A percentile compares a stretch with the other conserved stretches of the same genome.
phyloP scores from a whole-genome alignment of 1,140 invertebrate species.

The Cotesia typhae region DNA sequence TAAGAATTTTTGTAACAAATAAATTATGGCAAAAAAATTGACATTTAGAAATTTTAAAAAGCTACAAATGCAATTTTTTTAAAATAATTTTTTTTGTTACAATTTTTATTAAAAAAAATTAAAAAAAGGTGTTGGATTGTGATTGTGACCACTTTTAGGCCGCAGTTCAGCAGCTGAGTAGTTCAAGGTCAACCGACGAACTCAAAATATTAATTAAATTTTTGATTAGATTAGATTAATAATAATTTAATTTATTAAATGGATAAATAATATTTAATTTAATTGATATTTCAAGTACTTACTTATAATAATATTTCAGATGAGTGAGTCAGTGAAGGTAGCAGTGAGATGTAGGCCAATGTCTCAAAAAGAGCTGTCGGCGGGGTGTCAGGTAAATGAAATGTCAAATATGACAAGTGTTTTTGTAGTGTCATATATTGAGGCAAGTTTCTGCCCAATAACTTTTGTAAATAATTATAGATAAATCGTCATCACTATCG shows the following conservation, averaged over 20 bases:
- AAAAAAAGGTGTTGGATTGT: too few relatives aligned
- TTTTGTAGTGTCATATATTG: slow-evolving; percentile 6
- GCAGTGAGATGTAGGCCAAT: slow-evolving; percentile 92
- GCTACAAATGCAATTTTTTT: too few relatives aligned
- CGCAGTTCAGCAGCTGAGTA: not conserved
- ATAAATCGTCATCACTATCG: slow-evolving; percentile 54
- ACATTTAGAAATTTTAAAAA: too few relatives aligned
- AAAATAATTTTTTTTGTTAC: too few relatives aligned
- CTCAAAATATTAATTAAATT: too few relatives aligned
- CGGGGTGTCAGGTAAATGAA: slow-evolving; percentile 56
- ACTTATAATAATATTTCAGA: slow-evolving; percentile 51
- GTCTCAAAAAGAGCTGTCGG: slow-evolving; percentile 58
- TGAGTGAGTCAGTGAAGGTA: slow-evolving; percentile 88
- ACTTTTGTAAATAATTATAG: slow-evolving; percentile 11
- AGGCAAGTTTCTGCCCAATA: not conserved
- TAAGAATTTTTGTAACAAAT: too few relatives aligned
- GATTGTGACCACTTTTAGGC: not conserved
- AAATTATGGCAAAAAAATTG: not conserved
- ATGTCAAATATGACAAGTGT: not conserved
- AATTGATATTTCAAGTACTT: not conserved
- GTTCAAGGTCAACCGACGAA: not conserved
- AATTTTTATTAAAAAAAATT: too few relatives aligned
- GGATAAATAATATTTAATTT: too few relatives aligned
- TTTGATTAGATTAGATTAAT: too few relatives aligned
- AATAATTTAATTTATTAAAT: too few relatives aligned